Conservation (phyloP, 1,140 invertebrate genomes). For the Aporrectodea caliginosa region DNA sequence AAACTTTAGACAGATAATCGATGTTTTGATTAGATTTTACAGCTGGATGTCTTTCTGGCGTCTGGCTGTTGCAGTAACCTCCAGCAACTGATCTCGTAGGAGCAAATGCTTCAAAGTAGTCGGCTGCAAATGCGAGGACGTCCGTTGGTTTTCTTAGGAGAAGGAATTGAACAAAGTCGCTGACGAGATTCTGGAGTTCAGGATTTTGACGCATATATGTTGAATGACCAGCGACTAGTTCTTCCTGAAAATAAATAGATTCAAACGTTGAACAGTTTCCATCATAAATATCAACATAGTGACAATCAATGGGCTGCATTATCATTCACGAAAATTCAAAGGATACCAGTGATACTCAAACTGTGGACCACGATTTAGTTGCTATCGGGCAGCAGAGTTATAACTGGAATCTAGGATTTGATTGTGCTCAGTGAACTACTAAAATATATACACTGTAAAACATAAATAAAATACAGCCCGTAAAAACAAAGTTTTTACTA, state of each 20-base stretch:
- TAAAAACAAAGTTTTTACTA: no score
- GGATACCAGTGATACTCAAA: no score
- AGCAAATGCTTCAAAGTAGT: constrained; percentile 44
- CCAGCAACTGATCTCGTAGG: background rate
- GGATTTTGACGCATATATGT: constrained; percentile 53
- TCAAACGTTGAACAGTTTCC: constrained; percentile 10
- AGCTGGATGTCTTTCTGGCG: background rate
- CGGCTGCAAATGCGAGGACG: constrained; percentile 51
- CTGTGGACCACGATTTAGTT: no score
- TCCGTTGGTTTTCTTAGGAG: constrained; percentile 54
- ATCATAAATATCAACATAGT: background rate
- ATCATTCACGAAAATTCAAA: no score
- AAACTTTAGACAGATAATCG: background rate
- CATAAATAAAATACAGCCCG: no score
- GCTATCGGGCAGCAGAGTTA: no score
- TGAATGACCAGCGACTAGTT: constrained; percentile 50
- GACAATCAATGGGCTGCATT: no score
- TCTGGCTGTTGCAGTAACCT: background rate
- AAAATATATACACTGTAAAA: no score
- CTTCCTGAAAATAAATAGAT: constrained; percentile 42
- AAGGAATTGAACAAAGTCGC: constrained; percentile 50
- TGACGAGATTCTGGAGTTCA: constrained; percentile 50
- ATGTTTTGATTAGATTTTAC: background rate
- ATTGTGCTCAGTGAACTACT: no score
- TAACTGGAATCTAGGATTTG: no score